Percentiles rank a stretch among this genome's conserved stretches.
Conservation (phyloP, 1,140 invertebrate genomes). For the Papilio machaon region DNA sequence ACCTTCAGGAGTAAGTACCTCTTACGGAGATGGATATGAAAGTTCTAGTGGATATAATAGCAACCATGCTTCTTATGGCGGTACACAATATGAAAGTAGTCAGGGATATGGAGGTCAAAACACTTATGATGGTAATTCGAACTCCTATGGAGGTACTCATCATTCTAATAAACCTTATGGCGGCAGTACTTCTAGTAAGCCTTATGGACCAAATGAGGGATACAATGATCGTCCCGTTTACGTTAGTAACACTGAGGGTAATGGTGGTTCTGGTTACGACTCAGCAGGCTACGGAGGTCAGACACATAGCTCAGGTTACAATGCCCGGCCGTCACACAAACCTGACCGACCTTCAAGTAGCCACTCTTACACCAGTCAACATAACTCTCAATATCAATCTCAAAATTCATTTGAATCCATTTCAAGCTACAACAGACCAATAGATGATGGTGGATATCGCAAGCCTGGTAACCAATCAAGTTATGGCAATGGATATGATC, state of each 20-base stretch:
- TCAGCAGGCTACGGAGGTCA: slow-evolving; percentile 21
- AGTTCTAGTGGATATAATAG: slow-evolving; percentile 30
- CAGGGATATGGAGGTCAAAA: slow-evolving; percentile 42
- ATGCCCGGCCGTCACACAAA: slow-evolving; percentile 17
- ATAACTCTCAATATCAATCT: slow-evolving; percentile 38
- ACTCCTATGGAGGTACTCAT: slow-evolving; percentile 34
- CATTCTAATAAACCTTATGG: slow-evolving; percentile 29
- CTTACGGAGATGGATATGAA: slow-evolving; percentile 12
- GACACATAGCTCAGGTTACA: slow-evolving; percentile 23
- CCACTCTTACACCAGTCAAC: slow-evolving; percentile 40
- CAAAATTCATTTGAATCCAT: slow-evolving; percentile 31
- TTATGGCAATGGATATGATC: slow-evolving; percentile 31
- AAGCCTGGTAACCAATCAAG: slow-evolving; percentile 47
- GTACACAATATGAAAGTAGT: slow-evolving; percentile 36
- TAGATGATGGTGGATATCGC: slow-evolving; percentile 38
- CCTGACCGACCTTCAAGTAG: slow-evolving; percentile 38
- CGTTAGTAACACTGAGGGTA: not conserved
- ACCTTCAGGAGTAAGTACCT: slow-evolving; percentile 23
- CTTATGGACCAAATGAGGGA: not conserved
- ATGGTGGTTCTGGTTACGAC: slow-evolving; percentile 15
- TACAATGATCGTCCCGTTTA: slow-evolving; percentile 14
- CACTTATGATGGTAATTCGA: slow-evolving; percentile 9
- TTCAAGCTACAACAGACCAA: slow-evolving; percentile 39
- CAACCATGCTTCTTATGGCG: slow-evolving; percentile 30
- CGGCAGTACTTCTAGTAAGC: slow-evolving; percentile 13